These are phyloP conservation scores for Megalops cyprinoides DNA, from an alignment of 2,797 vertebrate genomes.

Conservation along the genomic window DNA sequence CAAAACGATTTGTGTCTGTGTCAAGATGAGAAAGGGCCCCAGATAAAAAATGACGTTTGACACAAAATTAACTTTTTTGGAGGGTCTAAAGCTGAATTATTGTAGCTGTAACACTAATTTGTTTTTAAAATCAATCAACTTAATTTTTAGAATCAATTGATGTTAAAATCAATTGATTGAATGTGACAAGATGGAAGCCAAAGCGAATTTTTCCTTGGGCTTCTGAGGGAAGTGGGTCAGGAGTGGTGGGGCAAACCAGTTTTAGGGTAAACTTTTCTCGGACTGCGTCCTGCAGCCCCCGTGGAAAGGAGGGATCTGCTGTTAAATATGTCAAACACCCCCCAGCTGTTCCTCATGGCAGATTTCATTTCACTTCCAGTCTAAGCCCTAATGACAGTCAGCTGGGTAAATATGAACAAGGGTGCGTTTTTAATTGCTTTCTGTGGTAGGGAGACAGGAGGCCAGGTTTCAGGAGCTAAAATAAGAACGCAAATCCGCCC, in stretches of 20 bases:
- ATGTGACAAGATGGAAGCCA: neutral
- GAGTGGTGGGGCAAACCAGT: neutral
- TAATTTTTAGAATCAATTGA: too few relatives aligned
- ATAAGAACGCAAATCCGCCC: neutral
- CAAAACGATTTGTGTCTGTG: too few relatives aligned
- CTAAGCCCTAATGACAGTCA: neutral
- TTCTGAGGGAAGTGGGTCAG: neutral
- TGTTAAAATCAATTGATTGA: too few relatives aligned
- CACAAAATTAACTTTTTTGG: neutral
- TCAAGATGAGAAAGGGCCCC: too few relatives aligned
- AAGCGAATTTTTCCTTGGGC: neutral
- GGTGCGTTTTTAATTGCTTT: conserved; percentile 11
- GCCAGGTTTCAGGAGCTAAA: conserved; percentile 12
- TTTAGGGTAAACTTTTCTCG: neutral
- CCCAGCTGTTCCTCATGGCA: neutral
- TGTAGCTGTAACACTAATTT: neutral
- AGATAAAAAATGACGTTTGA: neutral
- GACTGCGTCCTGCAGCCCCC: neutral
- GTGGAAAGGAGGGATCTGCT: neutral
- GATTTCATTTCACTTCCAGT: conserved; percentile 3
- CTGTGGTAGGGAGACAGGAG: neutral
- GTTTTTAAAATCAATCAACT: too few relatives aligned
- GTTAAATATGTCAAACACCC: conserved; percentile 18
- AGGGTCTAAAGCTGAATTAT: neutral
- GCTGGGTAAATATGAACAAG: conserved; percentile 13